phyloP scores from a whole-genome alignment of 2,113 vertebrate species.

The Promerops cafer region DNA sequence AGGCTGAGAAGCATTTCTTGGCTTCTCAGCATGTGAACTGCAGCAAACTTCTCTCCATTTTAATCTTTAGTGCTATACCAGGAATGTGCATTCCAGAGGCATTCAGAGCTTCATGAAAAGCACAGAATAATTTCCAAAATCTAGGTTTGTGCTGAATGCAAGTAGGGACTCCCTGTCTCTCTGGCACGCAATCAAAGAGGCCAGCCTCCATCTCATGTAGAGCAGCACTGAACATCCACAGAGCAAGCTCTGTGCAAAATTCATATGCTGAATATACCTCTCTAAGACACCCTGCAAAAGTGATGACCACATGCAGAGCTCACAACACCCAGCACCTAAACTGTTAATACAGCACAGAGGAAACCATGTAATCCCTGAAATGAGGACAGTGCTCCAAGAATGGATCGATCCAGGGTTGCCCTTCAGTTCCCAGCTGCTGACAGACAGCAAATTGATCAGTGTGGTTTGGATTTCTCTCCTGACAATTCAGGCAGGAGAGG shows the following conservation, averaged over 20 bases:
- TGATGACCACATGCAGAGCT: not conserved
- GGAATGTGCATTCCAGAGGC: not conserved
- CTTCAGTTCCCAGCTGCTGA: not conserved
- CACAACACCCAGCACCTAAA: not conserved
- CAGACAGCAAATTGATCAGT: not conserved
- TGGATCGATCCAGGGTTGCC: not conserved
- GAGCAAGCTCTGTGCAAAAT: not conserved
- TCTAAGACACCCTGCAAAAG: not conserved
- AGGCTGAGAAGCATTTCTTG: not conserved
- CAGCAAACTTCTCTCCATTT: not conserved
- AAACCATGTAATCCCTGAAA: not conserved
- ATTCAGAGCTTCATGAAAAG: not conserved
- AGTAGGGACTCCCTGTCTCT: not conserved
- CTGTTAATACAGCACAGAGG: not conserved
- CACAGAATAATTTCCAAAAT: not conserved
- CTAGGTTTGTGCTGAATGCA: not conserved
- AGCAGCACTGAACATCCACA: not conserved
- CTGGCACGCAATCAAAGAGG: not conserved
- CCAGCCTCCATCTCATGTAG: not conserved
- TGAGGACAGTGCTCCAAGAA: not conserved
- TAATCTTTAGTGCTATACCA: not conserved
- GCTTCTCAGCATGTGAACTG: not conserved
- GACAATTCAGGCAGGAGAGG: not conserved
- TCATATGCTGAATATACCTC: not conserved
- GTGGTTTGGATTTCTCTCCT: slow-evolving; percentile 1